A percentile compares a stretch with the other conserved stretches of the same genome.
Conservation (phyloP, 2,888 invertebrate genomes). For the Spisula subtruncata region DNA sequence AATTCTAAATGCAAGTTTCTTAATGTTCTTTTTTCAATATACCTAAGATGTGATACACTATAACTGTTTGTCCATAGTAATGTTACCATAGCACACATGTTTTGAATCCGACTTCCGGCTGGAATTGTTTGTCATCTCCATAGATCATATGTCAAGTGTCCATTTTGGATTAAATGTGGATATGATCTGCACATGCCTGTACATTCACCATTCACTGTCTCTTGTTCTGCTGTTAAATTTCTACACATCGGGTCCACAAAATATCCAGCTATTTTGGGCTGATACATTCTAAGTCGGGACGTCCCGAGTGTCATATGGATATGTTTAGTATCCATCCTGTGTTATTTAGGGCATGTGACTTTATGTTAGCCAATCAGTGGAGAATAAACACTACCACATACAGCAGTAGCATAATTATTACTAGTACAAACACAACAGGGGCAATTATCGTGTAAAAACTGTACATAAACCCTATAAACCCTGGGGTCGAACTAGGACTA, state of each 20-base stretch:
- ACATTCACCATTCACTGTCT: not conserved
- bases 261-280: not conserved
- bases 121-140: not conserved
- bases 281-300: not conserved
- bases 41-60: too few species aligned
- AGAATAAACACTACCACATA: conserved; percentile 53
- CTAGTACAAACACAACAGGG: conserved; percentile 52
- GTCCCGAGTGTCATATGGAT: not conserved
- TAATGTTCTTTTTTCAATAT: too few species aligned
- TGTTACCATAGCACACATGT: not conserved
- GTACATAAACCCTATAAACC: conserved; percentile 57
- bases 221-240: not conserved
- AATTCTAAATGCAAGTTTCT: too few species aligned
- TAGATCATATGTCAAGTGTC: not conserved
- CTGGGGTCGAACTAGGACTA: conserved; percentile 22
- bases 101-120: not conserved
- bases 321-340: not conserved
- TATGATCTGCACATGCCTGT: not conserved
- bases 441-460: conserved; percentile 48
- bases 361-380: conserved; percentile 1
- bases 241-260: not conserved
- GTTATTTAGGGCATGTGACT: not conserved
- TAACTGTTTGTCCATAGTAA: too few species aligned
- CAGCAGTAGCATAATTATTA: conserved; percentile 55
- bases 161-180: not conserved